Percentiles rank a stretch among this genome's conserved stretches.
These are phyloP conservation scores for Esox niger DNA, from an alignment of 2,113 vertebrate genomes.

Conservation along the genomic window DNA sequence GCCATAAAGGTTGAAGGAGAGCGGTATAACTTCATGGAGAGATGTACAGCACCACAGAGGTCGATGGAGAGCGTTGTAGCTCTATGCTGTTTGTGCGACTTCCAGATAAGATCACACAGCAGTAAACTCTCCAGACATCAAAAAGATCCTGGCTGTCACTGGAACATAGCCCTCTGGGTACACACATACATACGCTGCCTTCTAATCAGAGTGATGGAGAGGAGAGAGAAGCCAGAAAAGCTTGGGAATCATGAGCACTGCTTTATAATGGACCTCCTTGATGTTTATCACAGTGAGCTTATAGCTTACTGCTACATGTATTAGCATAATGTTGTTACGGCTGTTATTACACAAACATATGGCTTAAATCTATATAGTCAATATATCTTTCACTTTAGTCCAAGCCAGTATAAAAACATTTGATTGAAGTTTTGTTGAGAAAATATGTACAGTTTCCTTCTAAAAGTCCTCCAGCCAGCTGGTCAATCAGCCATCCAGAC, in stretches of 20 bases:
- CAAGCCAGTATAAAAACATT: not conserved
- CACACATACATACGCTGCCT: slow-evolving; percentile 28
- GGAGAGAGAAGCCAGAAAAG: slow-evolving; percentile 40
- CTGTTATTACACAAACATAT: slow-evolving; percentile 9
- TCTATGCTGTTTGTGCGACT: slow-evolving; percentile 20
- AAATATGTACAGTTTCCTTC: too few species aligned
- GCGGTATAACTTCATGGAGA: too few species aligned
- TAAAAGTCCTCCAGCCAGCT: too few species aligned
- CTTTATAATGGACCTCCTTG: slow-evolving; percentile 54
- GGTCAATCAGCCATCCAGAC: too few species aligned
- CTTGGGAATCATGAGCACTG: slow-evolving; percentile 54
- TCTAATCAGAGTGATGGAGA: slow-evolving; percentile 51
- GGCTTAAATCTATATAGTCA: slow-evolving; percentile 16
- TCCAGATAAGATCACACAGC: slow-evolving; percentile 50
- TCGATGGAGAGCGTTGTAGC: not conserved
- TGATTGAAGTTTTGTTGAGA: too few species aligned
- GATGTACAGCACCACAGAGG: not conserved
- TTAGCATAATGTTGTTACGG: not conserved
- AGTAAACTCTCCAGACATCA: slow-evolving; percentile 59
- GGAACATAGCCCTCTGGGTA: slow-evolving; percentile 52
- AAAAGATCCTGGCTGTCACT: slow-evolving; percentile 60
- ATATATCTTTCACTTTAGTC: not conserved
- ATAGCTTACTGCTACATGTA: not conserved
- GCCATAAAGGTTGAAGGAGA: too few species aligned
- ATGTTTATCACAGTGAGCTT: slow-evolving; percentile 63